These are phyloP conservation scores for Podarcis raffonei DNA, from an alignment of 2,113 vertebrate species.

Conservation along the genomic window DNA sequence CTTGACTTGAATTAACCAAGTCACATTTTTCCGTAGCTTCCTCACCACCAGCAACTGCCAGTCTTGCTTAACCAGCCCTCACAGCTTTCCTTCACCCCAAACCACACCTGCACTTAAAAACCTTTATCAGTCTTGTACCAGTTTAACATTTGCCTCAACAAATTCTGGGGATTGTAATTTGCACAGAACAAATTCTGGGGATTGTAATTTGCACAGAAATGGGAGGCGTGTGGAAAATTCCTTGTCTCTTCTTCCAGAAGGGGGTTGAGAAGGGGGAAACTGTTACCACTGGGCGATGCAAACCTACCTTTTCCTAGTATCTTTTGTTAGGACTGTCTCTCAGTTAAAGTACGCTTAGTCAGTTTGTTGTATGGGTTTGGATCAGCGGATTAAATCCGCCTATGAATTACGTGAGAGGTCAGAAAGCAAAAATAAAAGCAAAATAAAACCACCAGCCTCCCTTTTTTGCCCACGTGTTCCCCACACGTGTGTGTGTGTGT, in stretches of 20 bases:
- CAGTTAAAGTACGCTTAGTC: no score
- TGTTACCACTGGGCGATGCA: neutral
- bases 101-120: neutral
- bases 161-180: neutral
- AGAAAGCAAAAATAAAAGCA: no score
- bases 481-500: no score
- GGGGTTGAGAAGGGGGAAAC: no score
- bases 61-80: neutral
- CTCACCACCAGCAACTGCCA: neutral
- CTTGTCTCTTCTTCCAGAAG: neutral
- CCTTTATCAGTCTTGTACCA: neutral
- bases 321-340: neutral
- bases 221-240: neutral
- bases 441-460: no score
- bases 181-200: neutral
- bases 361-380: no score
- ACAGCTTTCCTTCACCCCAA: neutral
- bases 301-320: neutral
- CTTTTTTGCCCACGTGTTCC: no score
- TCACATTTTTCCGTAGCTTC: neutral
- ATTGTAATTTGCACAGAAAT: neutral
- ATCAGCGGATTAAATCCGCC: no score
- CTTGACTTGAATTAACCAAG: no score
- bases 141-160: neutral
- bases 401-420: no score